A percentile compares a stretch with the other conserved stretches of the same genome.
Evolutionary conservation across 2,797 vertebrate species (phyloP).

Genomic region (Pseudocheirus occidentalis): DNA sequence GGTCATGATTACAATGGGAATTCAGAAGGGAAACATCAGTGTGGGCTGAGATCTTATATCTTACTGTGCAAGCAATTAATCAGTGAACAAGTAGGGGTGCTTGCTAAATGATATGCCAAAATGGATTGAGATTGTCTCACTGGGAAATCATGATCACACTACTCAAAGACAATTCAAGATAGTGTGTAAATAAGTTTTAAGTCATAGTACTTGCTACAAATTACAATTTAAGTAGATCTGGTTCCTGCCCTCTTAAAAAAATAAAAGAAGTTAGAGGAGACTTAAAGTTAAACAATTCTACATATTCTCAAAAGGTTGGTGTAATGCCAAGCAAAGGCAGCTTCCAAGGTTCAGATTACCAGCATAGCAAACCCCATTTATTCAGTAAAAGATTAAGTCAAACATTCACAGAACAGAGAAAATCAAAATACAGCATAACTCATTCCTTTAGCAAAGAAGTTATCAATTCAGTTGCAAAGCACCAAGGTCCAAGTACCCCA

Average conservation of each 20-base stretch:
- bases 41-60: not conserved
- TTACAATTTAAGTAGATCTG: not conserved
- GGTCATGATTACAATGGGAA: not conserved
- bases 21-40: not conserved
- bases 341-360: too few relatives aligned
- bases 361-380: too few relatives aligned
- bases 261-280: not conserved
- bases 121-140: not conserved
- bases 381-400: too few relatives aligned
- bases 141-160: not conserved
- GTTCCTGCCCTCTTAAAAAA: not conserved
- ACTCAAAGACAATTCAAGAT: not conserved
- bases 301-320: not conserved
- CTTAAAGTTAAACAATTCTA: not conserved
- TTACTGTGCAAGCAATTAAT: not conserved
- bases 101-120: not conserved
- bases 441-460: too few relatives aligned
- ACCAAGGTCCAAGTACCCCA: too few relatives aligned
- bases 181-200: not conserved
- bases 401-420: too few relatives aligned
- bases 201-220: not conserved
- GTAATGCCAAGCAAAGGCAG: not conserved
- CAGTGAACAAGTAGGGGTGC: not conserved
- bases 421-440: too few relatives aligned
- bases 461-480: too few relatives aligned